These are phyloP conservation scores for Ormyrus nitidulus DNA, from an alignment of 2,888 invertebrate genomes.

Conservation along the genomic window DNA sequence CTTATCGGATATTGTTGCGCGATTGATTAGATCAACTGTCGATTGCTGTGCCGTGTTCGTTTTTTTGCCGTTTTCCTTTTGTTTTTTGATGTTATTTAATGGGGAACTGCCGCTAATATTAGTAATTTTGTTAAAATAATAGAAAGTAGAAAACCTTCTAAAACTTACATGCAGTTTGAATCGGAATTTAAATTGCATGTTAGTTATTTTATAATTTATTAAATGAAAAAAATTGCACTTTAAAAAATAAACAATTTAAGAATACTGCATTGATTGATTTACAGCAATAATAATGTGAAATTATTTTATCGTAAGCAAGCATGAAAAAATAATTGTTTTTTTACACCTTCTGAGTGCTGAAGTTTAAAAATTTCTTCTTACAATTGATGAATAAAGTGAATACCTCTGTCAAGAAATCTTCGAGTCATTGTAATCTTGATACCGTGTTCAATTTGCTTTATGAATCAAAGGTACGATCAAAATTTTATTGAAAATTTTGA, in stretches of 20 bases:
- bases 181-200: neutral
- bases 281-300: neutral
- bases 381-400: slow-evolving; percentile 44
- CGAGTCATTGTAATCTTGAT: slow-evolving; percentile 53
- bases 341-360: neutral
- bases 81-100: slow-evolving; percentile 45
- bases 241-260: neutral
- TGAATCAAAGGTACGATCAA: slow-evolving; percentile 9
- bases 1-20: slow-evolving; percentile 10
- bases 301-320: neutral
- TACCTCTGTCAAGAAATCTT: slow-evolving; percentile 50
- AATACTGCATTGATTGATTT: neutral
- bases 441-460: slow-evolving; percentile 50
- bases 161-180: no score
- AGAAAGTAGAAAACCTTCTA: no score
- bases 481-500: slow-evolving; percentile 5
- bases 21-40: slow-evolving; percentile 26
- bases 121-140: no score
- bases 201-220: neutral
- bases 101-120: neutral
- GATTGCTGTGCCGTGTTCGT: slow-evolving; percentile 39
- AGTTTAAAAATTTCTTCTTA: slow-evolving; percentile 20
- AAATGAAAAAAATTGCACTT: neutral
- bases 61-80: slow-evolving; percentile 51
- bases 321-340: neutral